These are phyloP conservation scores for Lepidochitona cinerea DNA, from an alignment of 2,888 invertebrate species.

Conservation along the genomic window DNA sequence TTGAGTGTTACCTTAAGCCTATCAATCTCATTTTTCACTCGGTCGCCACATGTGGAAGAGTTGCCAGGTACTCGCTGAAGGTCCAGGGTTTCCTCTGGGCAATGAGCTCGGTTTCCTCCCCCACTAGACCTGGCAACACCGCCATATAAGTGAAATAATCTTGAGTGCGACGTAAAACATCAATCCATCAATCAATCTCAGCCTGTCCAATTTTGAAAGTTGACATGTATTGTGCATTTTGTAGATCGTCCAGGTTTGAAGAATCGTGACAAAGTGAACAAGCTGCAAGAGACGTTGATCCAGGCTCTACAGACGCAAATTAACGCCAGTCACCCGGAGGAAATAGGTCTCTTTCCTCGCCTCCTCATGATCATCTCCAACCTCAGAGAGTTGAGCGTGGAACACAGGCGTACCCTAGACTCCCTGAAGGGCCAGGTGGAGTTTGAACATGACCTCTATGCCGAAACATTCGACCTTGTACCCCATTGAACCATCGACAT, in stretches of 20 bases:
- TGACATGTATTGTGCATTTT: slow-evolving; percentile 12
- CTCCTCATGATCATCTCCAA: slow-evolving; percentile 69
- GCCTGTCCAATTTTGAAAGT: no score
- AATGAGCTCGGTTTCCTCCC: no score
- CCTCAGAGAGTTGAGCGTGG: slow-evolving; percentile 68
- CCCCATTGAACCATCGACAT: slow-evolving; percentile 38
- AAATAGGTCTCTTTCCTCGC: slow-evolving; percentile 65
- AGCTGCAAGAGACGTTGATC: slow-evolving; percentile 65
- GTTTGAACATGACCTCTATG: slow-evolving; percentile 65
- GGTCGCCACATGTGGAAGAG: no score
- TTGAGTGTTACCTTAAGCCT: no score
- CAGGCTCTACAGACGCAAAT: slow-evolving; percentile 66
- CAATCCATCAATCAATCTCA: no score
- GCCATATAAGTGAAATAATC: no score
- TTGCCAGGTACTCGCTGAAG: no score
- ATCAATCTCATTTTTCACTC: no score
- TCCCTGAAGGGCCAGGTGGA: slow-evolving; percentile 64
- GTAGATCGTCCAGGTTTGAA: slow-evolving; percentile 66
- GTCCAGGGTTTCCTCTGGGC: no score
- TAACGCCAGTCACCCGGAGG: slow-evolving; percentile 57
- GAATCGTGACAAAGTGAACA: slow-evolving; percentile 64
- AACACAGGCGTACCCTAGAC: slow-evolving; percentile 66
- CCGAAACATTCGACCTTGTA: slow-evolving; percentile 66
- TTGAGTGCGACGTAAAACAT: no score
- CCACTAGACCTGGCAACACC: no score